These are phyloP conservation scores for Dendronephthya gigantea DNA, from an alignment of 64 coral and sea anemone genomes.

Conservation along the genomic window DNA sequence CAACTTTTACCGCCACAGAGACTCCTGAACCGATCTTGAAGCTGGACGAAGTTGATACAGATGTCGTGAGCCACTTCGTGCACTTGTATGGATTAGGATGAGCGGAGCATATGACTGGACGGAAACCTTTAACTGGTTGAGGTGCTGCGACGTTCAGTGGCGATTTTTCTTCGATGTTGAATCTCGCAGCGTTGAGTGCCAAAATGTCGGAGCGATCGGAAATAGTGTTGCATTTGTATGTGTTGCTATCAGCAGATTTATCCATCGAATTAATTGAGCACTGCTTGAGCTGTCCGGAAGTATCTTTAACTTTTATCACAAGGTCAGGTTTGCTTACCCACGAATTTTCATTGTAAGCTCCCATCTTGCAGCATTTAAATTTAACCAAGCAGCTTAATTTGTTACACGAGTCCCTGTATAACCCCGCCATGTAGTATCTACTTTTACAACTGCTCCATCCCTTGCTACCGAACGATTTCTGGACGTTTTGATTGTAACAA, in stretches of 20 bases:
- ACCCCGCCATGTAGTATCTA: conserved; percentile 20
- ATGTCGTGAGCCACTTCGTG: too few relatives aligned
- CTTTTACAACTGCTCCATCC: conserved; percentile 9
- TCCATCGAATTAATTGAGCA: too few relatives aligned
- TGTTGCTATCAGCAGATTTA: too few relatives aligned
- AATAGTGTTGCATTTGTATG: too few relatives aligned
- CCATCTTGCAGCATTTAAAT: conserved; percentile 35
- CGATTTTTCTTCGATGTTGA: conserved; percentile 3
- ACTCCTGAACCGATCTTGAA: not conserved
- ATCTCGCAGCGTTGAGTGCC: not conserved
- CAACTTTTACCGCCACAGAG: too few relatives aligned
- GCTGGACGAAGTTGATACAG: not conserved
- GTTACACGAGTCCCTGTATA: too few relatives aligned
- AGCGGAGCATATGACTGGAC: not conserved
- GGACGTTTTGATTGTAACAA: too few relatives aligned
- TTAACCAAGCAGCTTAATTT: conserved; percentile 2
- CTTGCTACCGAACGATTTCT: conserved; percentile 2
- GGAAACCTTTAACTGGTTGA: not conserved
- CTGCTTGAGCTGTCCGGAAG: too few relatives aligned
- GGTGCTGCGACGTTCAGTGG: not conserved
- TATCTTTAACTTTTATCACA: too few relatives aligned
- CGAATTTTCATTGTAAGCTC: not conserved
- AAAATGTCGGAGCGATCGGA: not conserved
- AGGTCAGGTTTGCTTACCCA: too few relatives aligned
- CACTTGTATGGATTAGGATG: not conserved